Base-by-base conservation (phyloP, 2,113 vertebrate species). In the Cnemophilus loriae region DNA sequence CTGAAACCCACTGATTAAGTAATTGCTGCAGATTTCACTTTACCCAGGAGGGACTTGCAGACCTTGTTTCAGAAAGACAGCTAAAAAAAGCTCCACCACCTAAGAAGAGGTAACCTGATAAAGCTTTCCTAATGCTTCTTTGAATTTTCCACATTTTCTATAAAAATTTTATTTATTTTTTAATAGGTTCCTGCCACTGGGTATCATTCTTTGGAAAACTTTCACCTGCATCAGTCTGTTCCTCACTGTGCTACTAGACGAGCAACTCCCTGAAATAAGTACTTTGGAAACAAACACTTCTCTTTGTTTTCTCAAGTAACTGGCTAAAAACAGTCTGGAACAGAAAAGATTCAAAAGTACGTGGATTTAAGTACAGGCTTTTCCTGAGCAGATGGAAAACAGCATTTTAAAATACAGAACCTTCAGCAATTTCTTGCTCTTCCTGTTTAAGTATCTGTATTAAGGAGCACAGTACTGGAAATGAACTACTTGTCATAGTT, bases 21-120 rank as follows among this genome's bases (percentile, higher is more conserved):
- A 93, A 95, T 6, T 92, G 50, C 61, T 79, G 55, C 41, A 82
- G 50, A 96, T 79, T 93, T 95, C 82, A 94, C 63, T 91, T 70
- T 46, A 70, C 1, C 27, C 90, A 37, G 32, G 53, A 92, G 59
- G 28, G 37, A 61, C 59, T 37, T 84, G 35, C 52, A 95, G 69
- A 89, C 53, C 28, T 79, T 57, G 16, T 63, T 90, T 92, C 75
- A 79, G 10, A 53, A 74, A 81, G 41, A 46, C 52, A 71, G 13
- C 18, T 53, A 86, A 73, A 84, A 78, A 87, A 32, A 28, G 33
- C 8, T 63, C 20, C 6, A 35, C 14, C 33, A 85, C 41, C 47
- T 20, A 73, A 39, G 28, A 93, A 87, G 23, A 70, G 8, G 24
- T 70, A 90, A 84, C 6, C 22, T 42, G 10, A 74, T 9, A 74